Evolutionary conservation across 2,888 invertebrate species (phyloP).

Genomic region (Aphrophora alni): DNA sequence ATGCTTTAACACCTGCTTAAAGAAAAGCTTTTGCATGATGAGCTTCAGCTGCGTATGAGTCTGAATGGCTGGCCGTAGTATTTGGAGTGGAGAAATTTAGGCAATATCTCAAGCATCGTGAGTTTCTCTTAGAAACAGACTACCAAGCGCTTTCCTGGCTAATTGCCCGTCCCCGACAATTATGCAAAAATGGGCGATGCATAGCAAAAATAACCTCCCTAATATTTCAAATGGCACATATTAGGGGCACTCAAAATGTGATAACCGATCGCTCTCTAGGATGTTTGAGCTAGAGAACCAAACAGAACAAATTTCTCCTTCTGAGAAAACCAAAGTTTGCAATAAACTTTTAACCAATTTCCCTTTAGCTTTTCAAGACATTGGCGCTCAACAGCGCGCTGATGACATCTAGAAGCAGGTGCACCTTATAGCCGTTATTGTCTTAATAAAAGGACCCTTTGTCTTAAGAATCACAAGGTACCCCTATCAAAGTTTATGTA

Average conservation of each 20-base stretch:
- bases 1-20: conserved; percentile 6
- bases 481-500: no score
- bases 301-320: no score
- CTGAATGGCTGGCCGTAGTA: conserved; percentile 21
- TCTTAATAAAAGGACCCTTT: no score
- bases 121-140: conserved; percentile 21
- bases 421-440: no score
- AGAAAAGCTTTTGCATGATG: no score
- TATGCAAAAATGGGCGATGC: conserved; percentile 10
- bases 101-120: background rate
- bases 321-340: no score
- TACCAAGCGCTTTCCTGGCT: conserved; percentile 23
- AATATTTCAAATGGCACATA: background rate
- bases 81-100: conserved; percentile 23
- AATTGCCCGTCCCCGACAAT: background rate
- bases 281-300: conserved; percentile 9
- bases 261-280: background rate
- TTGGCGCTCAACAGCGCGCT: no score
- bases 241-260: no score
- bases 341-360: no score
- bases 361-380: no score
- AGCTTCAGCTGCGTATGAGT: conserved; percentile 15
- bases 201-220: background rate
- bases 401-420: no score
- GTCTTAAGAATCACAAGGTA: no score